Percentiles rank a stretch among this genome's conserved stretches.
Evolutionary conservation across 30 jellyfish, hydroid and myxozoan species (phyloP).

Genomic region (Clytia hemisphaerica): DNA sequence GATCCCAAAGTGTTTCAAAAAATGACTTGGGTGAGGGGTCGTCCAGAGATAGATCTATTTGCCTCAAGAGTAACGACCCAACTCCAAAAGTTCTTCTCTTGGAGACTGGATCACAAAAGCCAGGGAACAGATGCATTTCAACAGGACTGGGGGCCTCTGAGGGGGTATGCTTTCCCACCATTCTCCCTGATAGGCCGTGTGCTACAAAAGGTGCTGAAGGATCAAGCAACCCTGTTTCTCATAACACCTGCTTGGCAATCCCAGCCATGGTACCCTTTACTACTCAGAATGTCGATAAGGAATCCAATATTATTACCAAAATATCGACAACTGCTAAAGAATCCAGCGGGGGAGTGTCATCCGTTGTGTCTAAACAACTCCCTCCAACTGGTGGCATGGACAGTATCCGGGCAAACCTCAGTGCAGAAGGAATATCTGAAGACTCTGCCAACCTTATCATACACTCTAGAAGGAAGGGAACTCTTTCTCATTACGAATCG

Average conservation of each 20-base stretch:
- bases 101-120: slow-evolving; percentile 39
- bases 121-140: slow-evolving; percentile 26
- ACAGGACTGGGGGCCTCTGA: slow-evolving; percentile 18
- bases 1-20: slow-evolving; percentile 13
- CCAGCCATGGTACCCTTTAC: slow-evolving; percentile 25
- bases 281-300: background rate
- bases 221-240: slow-evolving; percentile 8
- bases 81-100: slow-evolving; percentile 23
- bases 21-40: slow-evolving; percentile 6
- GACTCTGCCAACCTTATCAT: slow-evolving; percentile 26
- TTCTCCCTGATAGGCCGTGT: slow-evolving; percentile 24
- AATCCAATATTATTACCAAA: slow-evolving; percentile 1
- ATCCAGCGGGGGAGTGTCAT: slow-evolving; percentile 8
- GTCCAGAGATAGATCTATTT: slow-evolving; percentile 14
- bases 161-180: slow-evolving; percentile 39
- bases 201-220: slow-evolving; percentile 3
- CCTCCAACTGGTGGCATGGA: slow-evolving; percentile 28
- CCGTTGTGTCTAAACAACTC: background rate
- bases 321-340: background rate
- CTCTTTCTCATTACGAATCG: slow-evolving; percentile 4
- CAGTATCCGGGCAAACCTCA: slow-evolving; percentile 15
- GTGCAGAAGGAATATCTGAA: slow-evolving; percentile 10
- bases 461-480: slow-evolving; percentile 27
- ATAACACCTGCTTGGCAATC: slow-evolving; percentile 36
- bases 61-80: slow-evolving; percentile 27